Percentiles rank a stretch among this genome's conserved stretches.
phyloP scores from a whole-genome alignment of 1,140 invertebrate species.

The Harpegnathos saltator region DNA sequence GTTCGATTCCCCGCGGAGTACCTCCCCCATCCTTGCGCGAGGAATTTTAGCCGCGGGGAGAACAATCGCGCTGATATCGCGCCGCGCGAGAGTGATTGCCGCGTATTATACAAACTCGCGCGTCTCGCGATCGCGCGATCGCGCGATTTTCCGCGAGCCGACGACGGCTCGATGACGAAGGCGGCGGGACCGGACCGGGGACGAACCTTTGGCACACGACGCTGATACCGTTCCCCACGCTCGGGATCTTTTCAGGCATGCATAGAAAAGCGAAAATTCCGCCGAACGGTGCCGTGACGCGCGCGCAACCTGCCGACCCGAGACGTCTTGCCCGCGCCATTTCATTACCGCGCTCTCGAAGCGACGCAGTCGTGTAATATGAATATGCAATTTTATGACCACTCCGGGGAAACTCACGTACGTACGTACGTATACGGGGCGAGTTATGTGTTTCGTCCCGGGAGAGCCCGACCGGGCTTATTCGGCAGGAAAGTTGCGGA shows the following conservation, averaged over 20 bases:
- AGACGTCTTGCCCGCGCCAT: constrained; percentile 65
- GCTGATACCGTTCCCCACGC: not conserved
- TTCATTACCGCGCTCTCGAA: constrained; percentile 70
- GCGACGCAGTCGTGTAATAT: constrained; percentile 68
- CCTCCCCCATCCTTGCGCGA: not conserved
- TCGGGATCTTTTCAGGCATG: constrained; percentile 9
- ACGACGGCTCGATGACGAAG: not conserved
- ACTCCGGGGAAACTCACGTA: constrained; percentile 68
- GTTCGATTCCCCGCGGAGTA: not conserved
- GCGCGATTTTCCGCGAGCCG: no score
- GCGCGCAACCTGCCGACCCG: constrained; percentile 40
- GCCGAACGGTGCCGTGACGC: constrained; percentile 6
- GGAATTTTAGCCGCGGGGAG: no score
- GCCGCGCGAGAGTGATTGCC: no score
- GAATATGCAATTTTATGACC: constrained; percentile 76
- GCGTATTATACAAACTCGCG: no score
- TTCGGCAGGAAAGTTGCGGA: constrained; percentile 69
- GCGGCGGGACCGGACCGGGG: not conserved
- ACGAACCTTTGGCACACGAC: no score
- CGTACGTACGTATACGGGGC: constrained; percentile 60
- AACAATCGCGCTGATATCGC: no score
- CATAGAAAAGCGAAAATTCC: constrained; percentile 41
- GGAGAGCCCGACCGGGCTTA: constrained; percentile 52
- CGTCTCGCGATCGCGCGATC: no score
- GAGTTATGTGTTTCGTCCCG: constrained; percentile 70